Percentiles rank a stretch among this genome's conserved stretches.
Conservation (phyloP, 2,113 vertebrate genomes). For the Coryphaenoides rupestris region DNA sequence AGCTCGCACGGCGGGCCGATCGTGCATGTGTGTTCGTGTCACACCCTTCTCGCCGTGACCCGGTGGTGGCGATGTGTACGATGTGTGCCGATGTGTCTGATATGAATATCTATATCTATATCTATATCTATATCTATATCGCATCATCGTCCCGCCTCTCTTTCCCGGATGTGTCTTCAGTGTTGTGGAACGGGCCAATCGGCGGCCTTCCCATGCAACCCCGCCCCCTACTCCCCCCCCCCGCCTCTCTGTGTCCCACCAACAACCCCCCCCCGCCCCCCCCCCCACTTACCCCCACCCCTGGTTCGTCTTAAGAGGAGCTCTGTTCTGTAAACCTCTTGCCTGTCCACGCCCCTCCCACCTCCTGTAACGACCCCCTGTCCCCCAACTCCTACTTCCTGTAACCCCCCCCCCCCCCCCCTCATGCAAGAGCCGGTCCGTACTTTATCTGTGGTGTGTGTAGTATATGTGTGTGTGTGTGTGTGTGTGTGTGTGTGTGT, state of each 20-base stretch:
- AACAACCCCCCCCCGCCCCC: conserved; percentile 47
- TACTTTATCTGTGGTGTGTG: conserved; percentile 33
- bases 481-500: conserved; percentile 47
- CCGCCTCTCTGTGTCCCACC: conserved; percentile 8
- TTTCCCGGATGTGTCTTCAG: conserved; percentile 42
- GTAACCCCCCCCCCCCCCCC: conserved; percentile 23
- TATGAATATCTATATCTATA: too few relatives aligned
- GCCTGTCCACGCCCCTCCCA: conserved; percentile 21
- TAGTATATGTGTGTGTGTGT: conserved; percentile 22
- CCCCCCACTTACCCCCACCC: conserved; percentile 44
- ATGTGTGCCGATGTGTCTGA: too few relatives aligned
- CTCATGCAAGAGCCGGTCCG: conserved; percentile 44
- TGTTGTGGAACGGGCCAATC: conserved; percentile 52
- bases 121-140: too few relatives aligned
- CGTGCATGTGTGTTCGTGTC: too few relatives aligned
- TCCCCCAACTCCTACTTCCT: background rate
- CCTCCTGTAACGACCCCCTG: too few relatives aligned
- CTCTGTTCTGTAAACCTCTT: conserved; percentile 1
- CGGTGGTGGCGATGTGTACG: too few relatives aligned
- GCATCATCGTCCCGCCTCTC: conserved; percentile 31
- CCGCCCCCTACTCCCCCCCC: background rate
- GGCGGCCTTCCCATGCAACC: conserved; percentile 39
- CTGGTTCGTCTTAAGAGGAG: background rate
- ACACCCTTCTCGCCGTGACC: too few relatives aligned
- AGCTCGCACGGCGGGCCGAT: too few relatives aligned